These are phyloP conservation scores for Stenotaenia linearis DNA, from an alignment of 2,888 invertebrate genomes.

Conservation along the genomic window DNA sequence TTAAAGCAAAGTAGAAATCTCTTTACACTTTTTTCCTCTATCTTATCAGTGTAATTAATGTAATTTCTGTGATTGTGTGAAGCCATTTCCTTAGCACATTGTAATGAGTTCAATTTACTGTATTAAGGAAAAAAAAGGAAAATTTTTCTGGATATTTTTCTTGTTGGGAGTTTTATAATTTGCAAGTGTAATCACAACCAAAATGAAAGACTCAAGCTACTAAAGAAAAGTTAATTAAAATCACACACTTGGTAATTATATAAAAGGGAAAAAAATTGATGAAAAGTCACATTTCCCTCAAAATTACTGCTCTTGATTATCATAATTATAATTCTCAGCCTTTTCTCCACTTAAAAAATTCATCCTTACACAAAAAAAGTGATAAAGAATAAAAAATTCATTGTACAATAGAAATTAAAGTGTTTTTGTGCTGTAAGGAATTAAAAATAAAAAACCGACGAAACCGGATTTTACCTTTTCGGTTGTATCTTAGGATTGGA, in stretches of 20 bases:
- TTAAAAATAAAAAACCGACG: no score
- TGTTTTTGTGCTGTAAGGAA: no score
- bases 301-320: background rate
- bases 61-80: constrained; percentile 1
- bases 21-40: no score
- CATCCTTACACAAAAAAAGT: no score
- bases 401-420: no score
- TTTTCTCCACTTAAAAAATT: background rate
- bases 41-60: background rate
- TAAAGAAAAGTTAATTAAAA: constrained; percentile 7
- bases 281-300: background rate
- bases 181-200: constrained; percentile 10
- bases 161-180: constrained; percentile 10
- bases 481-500: no score
- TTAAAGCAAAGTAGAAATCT: no score
- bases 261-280: constrained; percentile 1
- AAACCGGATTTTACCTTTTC: no score
- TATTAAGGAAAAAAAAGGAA: background rate
- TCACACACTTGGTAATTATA: constrained; percentile 8
- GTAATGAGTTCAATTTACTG: constrained; percentile 5
- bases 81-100: background rate
- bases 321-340: background rate
- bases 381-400: no score
- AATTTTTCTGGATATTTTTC: background rate
- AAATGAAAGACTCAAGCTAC: background rate